Conservation (phyloP, 2,888 invertebrate genomes). For the Platycheirus rosarum region DNA sequence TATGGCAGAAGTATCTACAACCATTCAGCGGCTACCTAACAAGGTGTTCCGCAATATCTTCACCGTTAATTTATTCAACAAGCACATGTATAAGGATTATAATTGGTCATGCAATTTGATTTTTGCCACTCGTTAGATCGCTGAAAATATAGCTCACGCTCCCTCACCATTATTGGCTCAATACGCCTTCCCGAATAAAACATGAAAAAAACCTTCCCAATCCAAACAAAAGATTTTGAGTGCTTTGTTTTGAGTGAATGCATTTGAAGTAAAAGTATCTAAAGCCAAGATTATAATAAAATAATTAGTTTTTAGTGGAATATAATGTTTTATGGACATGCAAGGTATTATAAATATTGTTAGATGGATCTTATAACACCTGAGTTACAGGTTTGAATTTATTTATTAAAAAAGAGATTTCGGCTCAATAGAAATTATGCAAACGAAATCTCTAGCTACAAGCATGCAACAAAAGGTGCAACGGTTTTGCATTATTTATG, state of each 20-base stretch:
- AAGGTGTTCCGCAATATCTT: slow-evolving; percentile 71
- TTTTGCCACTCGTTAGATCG: slow-evolving; percentile 26
- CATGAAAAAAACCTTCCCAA: slow-evolving; percentile 1
- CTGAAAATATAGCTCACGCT: slow-evolving; percentile 3
- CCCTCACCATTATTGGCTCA: neutral
- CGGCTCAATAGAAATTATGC: slow-evolving; percentile 14
- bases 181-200: neutral
- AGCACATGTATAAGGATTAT: slow-evolving; percentile 29
- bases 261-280: slow-evolving; percentile 7
- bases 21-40: slow-evolving; percentile 60
- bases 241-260: neutral
- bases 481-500: slow-evolving; percentile 23
- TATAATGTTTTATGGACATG: neutral
- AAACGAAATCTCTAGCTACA: slow-evolving; percentile 9
- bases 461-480: slow-evolving; percentile 35
- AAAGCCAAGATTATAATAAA: slow-evolving; percentile 4
- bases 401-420: slow-evolving; percentile 1
- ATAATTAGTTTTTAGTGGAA: neutral
- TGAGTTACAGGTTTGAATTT: slow-evolving; percentile 6
- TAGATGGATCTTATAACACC: slow-evolving; percentile 18
- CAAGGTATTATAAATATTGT: slow-evolving; percentile 4
- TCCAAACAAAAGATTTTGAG: neutral
- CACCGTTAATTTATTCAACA: slow-evolving; percentile 70
- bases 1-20: slow-evolving; percentile 12
- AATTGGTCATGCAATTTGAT: slow-evolving; percentile 60